Evolutionary conservation across 2,888 invertebrate genomes (phyloP), one percentile per base, ranked within the genome.

Genomic region (Polydrusus cervinus): DNA sequence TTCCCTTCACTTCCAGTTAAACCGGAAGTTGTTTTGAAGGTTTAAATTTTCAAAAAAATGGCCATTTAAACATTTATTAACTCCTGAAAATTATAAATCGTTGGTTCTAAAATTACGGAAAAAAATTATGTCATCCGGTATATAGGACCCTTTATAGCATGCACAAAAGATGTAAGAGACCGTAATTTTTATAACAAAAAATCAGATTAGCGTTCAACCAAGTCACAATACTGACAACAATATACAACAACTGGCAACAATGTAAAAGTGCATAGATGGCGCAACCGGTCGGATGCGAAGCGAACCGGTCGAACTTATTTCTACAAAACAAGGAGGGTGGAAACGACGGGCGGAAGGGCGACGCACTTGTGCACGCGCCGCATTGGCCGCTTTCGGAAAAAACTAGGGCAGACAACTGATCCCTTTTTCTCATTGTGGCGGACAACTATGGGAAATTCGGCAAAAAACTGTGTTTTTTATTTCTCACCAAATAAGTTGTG

Each of bases 301-400:
- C 13, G 53, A 71, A 71, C 9, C 57, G 57, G 57, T 71, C 71
- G 64, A 71, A 64, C 55, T 53, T 25, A 25, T 25, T 64, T 71
- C 64, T 64, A 64, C 71, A 64, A 71, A 71, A 64, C 71, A 55
- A 64, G 45, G 64, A 64, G 71, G 71, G 71, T 71, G 71, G 55
- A n/a, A 60, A 10, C 64, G 53, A 65, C 30, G 49, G 65, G 25
- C 34, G 51, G 30, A 20, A 53, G 40, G 38, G 51, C 53, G 53
- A 66, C 51, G 38, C 53, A 66, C 66, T 66, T 18, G 13, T 53
- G 53, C 66, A 66, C 66, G 66, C 53, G 66, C 66, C 66, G 20
- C 38, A 38, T 47, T 30, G 62, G 43, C 14, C n/a, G 65, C 16
- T 51, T 53, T 18, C 49, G 25, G 47, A 64, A 64, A 66, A 66